Percentiles rank a stretch among this genome's conserved stretches.
These are phyloP conservation scores for Zaprionus lineosus DNA, from an alignment of 2,888 invertebrate species.

Conservation along the genomic window DNA sequence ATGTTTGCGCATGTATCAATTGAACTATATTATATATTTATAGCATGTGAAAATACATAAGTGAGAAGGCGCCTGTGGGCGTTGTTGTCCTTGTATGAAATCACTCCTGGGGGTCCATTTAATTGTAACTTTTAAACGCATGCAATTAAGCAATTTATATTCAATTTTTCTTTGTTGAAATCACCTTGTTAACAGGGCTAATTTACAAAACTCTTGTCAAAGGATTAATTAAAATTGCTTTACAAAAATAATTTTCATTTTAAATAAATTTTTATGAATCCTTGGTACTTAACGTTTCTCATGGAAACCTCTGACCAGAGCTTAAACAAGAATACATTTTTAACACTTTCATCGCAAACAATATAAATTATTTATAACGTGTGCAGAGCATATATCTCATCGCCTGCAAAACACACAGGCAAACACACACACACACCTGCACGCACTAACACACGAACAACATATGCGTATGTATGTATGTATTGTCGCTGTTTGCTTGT, in stretches of 20 bases:
- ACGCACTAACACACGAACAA: slow-evolving; percentile 3
- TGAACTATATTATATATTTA: slow-evolving; percentile 52
- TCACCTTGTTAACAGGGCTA: background rate
- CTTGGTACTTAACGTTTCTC: background rate
- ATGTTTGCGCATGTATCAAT: slow-evolving; percentile 53
- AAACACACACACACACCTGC: slow-evolving; percentile 24
- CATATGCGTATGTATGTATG: slow-evolving; percentile 7
- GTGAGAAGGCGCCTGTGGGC: slow-evolving; percentile 34
- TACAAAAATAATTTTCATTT: background rate
- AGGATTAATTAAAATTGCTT: background rate
- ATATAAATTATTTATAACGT: slow-evolving; percentile 69
- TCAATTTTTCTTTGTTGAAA: slow-evolving; percentile 12
- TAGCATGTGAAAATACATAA: background rate
- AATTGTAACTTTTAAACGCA: slow-evolving; percentile 18
- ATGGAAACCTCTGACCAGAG: background rate
- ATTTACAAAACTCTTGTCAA: background rate
- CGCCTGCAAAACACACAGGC: no score
- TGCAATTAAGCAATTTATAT: slow-evolving; percentile 35
- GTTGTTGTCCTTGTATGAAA: slow-evolving; percentile 25
- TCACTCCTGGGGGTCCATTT: slow-evolving; percentile 31
- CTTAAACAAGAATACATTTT: slow-evolving; percentile 35
- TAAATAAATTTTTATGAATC: background rate
- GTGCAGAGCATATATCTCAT: slow-evolving; percentile 23
- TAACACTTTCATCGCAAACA: slow-evolving; percentile 67
- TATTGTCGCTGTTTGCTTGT: slow-evolving; percentile 24